Evolutionary conservation across 2,113 vertebrate species (phyloP).

Genomic region (Pelecanoides urinatrix): DNA sequence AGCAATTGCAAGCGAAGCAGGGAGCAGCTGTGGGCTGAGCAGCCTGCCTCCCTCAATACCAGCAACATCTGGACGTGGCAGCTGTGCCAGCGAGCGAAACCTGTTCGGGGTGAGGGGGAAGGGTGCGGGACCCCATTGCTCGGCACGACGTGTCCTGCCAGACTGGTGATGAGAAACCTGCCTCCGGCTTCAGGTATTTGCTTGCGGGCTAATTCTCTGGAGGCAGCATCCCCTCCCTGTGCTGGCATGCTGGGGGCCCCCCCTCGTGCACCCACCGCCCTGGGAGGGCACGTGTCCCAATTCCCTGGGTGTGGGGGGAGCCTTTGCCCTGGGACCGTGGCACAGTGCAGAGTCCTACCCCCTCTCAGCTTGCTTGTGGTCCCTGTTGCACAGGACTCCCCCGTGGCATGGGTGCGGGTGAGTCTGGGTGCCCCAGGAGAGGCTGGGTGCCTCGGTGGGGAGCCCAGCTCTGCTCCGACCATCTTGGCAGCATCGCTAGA

Average conservation of each 20-base stretch:
- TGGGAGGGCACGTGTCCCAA: fast-evolving
- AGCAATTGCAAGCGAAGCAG: conserved; percentile 43
- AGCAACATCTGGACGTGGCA: conserved; percentile 55
- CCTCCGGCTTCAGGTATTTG: background rate
- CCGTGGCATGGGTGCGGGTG: background rate
- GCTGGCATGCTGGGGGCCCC: background rate
- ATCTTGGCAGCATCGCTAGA: background rate
- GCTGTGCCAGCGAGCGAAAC: conserved; percentile 26
- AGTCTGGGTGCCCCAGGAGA: background rate
- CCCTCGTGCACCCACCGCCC: fast-evolving
- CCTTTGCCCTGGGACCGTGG: background rate
- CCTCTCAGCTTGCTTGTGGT: background rate
- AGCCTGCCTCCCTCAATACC: background rate
- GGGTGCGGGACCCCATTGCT: background rate
- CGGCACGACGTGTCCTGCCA: fast-evolving
- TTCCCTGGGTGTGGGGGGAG: background rate
- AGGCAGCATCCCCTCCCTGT: background rate
- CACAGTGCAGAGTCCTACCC: background rate
- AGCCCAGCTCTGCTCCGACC: background rate
- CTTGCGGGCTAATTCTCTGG: fast-evolving
- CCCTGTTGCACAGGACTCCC: too few species aligned
- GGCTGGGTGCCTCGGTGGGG: background rate
- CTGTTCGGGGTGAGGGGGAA: background rate
- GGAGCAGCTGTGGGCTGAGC: conserved; percentile 60
- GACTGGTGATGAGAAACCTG: background rate